These are phyloP conservation scores for Eudyptes chrysolophus DNA, from an alignment of 2,113 vertebrate genomes.

Conservation along the genomic window DNA sequence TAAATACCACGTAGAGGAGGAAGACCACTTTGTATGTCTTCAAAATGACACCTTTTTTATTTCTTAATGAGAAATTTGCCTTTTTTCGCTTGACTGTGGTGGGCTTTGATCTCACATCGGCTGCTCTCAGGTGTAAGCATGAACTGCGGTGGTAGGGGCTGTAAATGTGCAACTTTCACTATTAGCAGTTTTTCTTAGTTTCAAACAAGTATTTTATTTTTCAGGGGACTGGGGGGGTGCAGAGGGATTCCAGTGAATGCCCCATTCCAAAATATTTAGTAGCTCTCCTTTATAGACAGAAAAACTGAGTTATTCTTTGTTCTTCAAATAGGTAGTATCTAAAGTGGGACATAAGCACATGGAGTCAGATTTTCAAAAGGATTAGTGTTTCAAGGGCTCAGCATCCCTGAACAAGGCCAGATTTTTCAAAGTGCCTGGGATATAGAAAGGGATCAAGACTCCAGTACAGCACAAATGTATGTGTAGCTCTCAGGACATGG, in stretches of 20 bases:
- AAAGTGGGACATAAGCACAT: not conserved
- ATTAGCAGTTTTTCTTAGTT: not conserved
- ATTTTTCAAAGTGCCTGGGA: not conserved
- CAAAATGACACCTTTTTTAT: not conserved
- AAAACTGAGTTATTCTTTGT: not conserved
- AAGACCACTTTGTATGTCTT: not conserved
- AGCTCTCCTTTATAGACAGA: not conserved
- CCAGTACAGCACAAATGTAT: not conserved
- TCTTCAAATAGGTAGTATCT: not conserved
- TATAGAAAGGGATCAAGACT: not conserved
- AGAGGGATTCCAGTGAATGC: not conserved
- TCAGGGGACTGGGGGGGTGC: not conserved
- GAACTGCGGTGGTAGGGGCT: not conserved
- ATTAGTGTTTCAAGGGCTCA: not conserved
- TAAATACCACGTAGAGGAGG: not conserved
- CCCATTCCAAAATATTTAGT: not conserved
- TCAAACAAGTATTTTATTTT: not conserved
- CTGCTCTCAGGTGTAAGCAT: not conserved
- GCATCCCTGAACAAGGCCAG: not conserved
- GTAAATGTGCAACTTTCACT: not conserved
- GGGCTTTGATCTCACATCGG: not conserved
- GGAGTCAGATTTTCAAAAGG: not conserved
- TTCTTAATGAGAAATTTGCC: not conserved
- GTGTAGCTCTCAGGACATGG: not conserved
- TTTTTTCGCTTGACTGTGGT: rapidly evolving